Evolutionary conservation across 2,888 invertebrate species (phyloP).

Genomic region (Pachliopta kotzebuea): DNA sequence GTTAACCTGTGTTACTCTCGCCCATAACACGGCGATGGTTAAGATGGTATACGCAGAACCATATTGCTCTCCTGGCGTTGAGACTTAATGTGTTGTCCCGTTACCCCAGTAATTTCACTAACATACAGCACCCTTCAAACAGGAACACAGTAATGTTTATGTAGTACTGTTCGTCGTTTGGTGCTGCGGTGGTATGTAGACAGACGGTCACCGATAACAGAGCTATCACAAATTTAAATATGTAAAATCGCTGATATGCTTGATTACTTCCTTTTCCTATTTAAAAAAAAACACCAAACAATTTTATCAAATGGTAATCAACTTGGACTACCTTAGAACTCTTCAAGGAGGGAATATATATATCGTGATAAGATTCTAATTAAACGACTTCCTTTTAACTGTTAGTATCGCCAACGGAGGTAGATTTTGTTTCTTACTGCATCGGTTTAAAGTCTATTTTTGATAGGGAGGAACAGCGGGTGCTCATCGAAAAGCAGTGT

Average conservation of each 20-base stretch:
- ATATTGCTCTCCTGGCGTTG: no score
- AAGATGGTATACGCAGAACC: no score
- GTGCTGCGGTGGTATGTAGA: no score
- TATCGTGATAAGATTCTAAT: constrained; percentile 23
- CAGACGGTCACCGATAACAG: no score
- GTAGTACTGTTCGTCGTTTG: no score
- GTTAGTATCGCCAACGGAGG: background rate
- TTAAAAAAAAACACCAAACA: background rate
- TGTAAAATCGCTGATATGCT: background rate
- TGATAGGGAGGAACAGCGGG: background rate
- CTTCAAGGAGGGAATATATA: constrained; percentile 1
- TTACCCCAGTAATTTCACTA: no score
- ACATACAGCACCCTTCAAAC: no score
- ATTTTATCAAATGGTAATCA: constrained; percentile 11
- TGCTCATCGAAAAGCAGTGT: constrained; percentile 4
- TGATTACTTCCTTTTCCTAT: background rate
- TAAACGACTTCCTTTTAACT: constrained; percentile 15
- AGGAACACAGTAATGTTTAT: no score
- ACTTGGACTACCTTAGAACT: constrained; percentile 12
- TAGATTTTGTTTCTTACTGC: background rate
- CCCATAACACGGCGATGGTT: no score
- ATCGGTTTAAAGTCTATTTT: background rate
- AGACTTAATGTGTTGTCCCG: no score
- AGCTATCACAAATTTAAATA: no score
- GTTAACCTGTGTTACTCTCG: no score